Evolutionary conservation across 2,797 vertebrate species (phyloP).

Genomic region (Apogon hyalosoma): DNA sequence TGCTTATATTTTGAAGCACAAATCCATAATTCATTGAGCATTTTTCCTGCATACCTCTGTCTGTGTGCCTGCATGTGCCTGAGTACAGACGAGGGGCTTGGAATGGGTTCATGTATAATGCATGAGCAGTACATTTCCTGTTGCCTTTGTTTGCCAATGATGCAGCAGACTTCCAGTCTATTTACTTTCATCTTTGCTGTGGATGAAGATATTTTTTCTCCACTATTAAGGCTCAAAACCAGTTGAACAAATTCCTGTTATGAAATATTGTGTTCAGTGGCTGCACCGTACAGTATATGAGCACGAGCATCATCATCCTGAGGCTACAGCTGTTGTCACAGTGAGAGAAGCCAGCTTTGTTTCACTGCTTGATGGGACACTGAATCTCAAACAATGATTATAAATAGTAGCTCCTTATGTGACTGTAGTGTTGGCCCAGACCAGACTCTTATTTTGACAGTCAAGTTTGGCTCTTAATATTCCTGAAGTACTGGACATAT

Average conservation of each 20-base stretch:
- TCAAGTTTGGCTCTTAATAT: too few species aligned
- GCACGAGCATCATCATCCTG: background rate
- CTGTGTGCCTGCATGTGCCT: slow-evolving; percentile 29
- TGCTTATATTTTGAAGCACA: slow-evolving; percentile 41
- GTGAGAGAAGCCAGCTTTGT: slow-evolving; percentile 26
- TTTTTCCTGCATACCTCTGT: slow-evolving; percentile 27
- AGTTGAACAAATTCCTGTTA: background rate
- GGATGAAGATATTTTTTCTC: background rate
- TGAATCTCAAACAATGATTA: slow-evolving; percentile 35
- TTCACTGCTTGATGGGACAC: slow-evolving; percentile 31
- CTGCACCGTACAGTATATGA: background rate
- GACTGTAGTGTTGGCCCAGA: slow-evolving; percentile 7
- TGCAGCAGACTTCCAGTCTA: slow-evolving; percentile 38
- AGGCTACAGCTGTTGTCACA: slow-evolving; percentile 23
- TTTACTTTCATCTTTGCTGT: slow-evolving; percentile 1
- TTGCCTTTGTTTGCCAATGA: slow-evolving; percentile 21
- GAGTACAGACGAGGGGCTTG: slow-evolving; percentile 37
- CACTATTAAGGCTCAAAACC: background rate
- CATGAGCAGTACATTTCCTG: slow-evolving; percentile 63
- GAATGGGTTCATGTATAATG: slow-evolving; percentile 79
- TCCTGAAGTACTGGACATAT: too few species aligned
- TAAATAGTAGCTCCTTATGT: slow-evolving; percentile 34
- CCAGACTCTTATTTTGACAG: too few species aligned
- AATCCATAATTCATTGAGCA: slow-evolving; percentile 67
- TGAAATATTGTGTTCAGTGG: background rate